These are phyloP conservation scores for Vimba vimba DNA, from an alignment of 2,113 vertebrate species.

Conservation along the genomic window DNA sequence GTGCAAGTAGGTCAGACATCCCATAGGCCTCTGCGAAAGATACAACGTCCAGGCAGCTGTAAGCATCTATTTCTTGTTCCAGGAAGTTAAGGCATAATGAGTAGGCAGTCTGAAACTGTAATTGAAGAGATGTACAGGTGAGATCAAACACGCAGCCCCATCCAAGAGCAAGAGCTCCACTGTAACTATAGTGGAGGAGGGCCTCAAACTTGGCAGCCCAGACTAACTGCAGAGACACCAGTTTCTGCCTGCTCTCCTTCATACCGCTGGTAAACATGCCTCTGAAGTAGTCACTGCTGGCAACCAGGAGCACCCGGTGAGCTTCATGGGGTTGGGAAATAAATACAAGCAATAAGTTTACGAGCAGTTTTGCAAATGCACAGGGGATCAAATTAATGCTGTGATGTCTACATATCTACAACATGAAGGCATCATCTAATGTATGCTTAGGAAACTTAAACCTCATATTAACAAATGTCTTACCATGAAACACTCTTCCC, in stretches of 20 bases:
- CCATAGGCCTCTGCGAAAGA: constrained; percentile 81
- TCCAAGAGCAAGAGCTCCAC: constrained; percentile 74
- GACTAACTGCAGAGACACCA: constrained; percentile 70
- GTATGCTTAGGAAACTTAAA: background rate
- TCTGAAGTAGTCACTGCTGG: constrained; percentile 87
- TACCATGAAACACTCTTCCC: constrained; percentile 74
- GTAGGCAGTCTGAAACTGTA: constrained; percentile 84
- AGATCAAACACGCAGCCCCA: constrained; percentile 82
- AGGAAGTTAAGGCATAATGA: constrained; percentile 82
- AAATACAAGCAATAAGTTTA: background rate
- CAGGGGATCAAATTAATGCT: background rate
- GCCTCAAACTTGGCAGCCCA: constrained; percentile 76
- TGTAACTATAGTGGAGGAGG: constrained; percentile 83
- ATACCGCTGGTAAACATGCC: constrained; percentile 89
- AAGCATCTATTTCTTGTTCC: constrained; percentile 75
- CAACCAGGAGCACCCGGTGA: constrained; percentile 85
- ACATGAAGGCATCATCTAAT: background rate
- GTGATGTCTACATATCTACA: background rate
- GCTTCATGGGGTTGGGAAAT: constrained; percentile 67
- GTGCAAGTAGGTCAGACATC: constrained; percentile 72
- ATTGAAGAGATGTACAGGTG: constrained; percentile 80
- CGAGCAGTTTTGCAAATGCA: background rate
- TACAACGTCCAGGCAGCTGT: constrained; percentile 77
- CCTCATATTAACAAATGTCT: constrained; percentile 39
- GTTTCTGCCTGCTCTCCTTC: constrained; percentile 79